These are phyloP conservation scores for Megaleporinus macrocephalus DNA, from an alignment of 2,113 vertebrate genomes.

Conservation along the genomic window DNA sequence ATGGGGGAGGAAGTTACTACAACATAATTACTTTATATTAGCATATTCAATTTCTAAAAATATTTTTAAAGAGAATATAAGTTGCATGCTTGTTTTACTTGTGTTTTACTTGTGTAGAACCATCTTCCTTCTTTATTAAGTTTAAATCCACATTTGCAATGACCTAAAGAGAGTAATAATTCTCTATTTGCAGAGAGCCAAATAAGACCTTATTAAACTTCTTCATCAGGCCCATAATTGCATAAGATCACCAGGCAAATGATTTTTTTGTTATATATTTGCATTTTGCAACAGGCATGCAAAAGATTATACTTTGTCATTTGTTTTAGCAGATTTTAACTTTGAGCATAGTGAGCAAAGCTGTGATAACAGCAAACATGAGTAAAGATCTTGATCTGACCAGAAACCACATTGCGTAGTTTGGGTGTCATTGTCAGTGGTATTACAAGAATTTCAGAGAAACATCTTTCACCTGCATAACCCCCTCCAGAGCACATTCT, in stretches of 20 bases:
- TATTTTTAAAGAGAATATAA: background rate
- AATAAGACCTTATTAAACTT: background rate
- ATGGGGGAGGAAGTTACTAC: background rate
- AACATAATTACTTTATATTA: background rate
- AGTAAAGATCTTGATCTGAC: background rate
- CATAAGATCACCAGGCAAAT: background rate
- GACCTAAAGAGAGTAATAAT: too few relatives aligned
- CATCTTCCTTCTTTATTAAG: too few relatives aligned
- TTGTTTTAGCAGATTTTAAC: background rate
- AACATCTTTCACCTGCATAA: background rate
- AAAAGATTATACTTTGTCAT: background rate
- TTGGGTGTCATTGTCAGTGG: background rate
- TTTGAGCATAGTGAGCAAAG: background rate
- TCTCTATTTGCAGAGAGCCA: too few relatives aligned
- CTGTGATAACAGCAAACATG: background rate
- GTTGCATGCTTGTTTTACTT: background rate
- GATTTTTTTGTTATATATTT: background rate
- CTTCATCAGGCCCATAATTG: too few relatives aligned
- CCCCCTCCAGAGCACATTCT: background rate
- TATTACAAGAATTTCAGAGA: background rate
- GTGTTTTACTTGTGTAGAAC: background rate
- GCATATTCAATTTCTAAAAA: too few relatives aligned
- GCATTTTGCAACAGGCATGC: background rate
- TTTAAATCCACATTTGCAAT: too few relatives aligned
- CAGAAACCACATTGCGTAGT: background rate